Percentiles rank a stretch among this genome's conserved stretches.
Evolutionary conservation across 2,113 vertebrate genomes (phyloP).

Genomic region (Clarias gariepinus): DNA sequence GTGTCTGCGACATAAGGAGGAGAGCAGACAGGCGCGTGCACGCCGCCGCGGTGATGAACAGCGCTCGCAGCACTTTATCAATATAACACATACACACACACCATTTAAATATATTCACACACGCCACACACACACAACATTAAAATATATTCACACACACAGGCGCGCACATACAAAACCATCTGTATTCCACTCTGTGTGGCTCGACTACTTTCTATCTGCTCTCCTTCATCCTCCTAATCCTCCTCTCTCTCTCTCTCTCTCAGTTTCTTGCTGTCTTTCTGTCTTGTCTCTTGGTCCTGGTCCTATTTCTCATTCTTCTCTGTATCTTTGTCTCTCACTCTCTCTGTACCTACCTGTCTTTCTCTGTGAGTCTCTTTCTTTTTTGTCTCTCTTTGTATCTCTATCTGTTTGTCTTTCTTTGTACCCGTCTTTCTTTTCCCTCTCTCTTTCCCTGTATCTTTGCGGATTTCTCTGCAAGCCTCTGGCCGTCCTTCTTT

Average conservation of each 20-base stretch:
- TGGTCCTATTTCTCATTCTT: too few relatives aligned
- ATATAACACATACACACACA: conserved; percentile 17
- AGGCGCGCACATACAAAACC: background rate
- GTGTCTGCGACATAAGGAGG: conserved; percentile 21
- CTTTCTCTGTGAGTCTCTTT: background rate
- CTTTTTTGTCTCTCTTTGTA: background rate
- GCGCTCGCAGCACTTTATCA: conserved; percentile 10
- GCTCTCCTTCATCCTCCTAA: conserved; percentile 8
- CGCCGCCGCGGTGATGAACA: background rate
- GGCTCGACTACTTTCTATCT: conserved; percentile 42
- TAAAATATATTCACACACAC: too few relatives aligned
- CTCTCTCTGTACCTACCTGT: background rate
- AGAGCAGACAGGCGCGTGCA: conserved; percentile 3
- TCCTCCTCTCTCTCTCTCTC: background rate
- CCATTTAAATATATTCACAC: conserved; percentile 15
- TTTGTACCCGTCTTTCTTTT: too few relatives aligned
- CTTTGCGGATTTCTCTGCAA: background rate
- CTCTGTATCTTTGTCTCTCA: background rate
- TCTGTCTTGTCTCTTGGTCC: background rate
- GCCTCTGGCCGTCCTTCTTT: conserved; percentile 4
- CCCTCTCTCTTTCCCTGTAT: background rate
- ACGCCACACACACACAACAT: background rate
- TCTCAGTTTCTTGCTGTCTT: conserved; percentile 23
- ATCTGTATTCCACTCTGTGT: conserved; percentile 3
- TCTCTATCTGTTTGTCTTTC: background rate